Evolutionary conservation across 2,113 vertebrate genomes (phyloP).

Genomic region (Halichoerus grypus): DNA sequence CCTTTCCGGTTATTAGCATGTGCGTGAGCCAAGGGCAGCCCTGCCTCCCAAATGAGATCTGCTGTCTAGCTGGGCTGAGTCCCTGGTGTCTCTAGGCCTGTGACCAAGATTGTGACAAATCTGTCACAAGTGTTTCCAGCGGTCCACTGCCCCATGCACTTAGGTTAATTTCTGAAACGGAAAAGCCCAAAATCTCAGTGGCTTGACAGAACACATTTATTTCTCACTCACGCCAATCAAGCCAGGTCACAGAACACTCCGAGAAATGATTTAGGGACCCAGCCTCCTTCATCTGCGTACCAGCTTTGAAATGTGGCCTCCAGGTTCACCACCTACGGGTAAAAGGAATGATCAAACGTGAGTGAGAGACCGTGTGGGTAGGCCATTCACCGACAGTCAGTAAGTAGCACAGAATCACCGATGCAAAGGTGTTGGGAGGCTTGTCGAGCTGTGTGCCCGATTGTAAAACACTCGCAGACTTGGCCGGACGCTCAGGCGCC

Average conservation of each 20-base stretch:
- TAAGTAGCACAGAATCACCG: background rate
- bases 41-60: too few species aligned
- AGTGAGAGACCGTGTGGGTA: background rate
- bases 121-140: fast-evolving
- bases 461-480: fast-evolving
- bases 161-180: background rate
- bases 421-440: too few species aligned
- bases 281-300: background rate
- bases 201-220: background rate
- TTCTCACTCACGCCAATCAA: background rate
- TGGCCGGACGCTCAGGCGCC: background rate
- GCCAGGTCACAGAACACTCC: background rate
- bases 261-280: background rate
- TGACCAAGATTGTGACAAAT: background rate
- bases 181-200: background rate
- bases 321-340: background rate
- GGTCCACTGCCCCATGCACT: too few species aligned
- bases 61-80: fast-evolving
- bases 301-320: background rate
- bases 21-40: background rate
- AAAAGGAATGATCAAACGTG: background rate
- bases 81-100: too few species aligned
- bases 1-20: fast-evolving
- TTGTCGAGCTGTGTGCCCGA: fast-evolving
- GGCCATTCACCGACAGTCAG: background rate